Evolutionary conservation across 2,888 invertebrate species (phyloP), one percentile per base, ranked within the genome.

Genomic region (Agrilus biguttatus): DNA sequence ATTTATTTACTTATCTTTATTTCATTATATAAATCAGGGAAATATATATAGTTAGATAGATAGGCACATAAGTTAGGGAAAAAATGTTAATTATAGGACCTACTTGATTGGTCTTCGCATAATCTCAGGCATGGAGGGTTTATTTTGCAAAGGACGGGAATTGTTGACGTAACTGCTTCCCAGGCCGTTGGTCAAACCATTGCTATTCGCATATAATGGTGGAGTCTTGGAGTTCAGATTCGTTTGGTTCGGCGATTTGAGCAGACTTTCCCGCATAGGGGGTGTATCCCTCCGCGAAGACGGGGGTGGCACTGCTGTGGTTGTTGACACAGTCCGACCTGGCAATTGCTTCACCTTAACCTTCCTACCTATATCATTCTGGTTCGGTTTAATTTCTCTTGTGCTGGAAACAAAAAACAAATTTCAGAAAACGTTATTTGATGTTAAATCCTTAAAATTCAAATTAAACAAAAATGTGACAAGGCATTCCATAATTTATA

Each of bases 301-400:
- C 39, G 47, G 50, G 40, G 48, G 47, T 47, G 45, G 47, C 33
- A 45, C 41, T 38, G 48, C 43, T 46, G 43, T 43, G 40, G 50
- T 40, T 10, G 28, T 10, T 4, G 28, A 28, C 28, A 28, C 28
- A 19, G 46, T 41, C 40, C 56, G 52, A 45, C 51, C 53, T 45
- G 51, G 50, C 42, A 52, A 45, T 51, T 70, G 69, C 68, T 79
- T 86, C 63, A 83, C 75, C 67, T 89, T 89, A 53, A 89, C 84
- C 65, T 86, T 86, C 53, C 87, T 77, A 46, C 90, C 89, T 59
- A 91, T 87, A 67, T 88, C 86, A 57, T 83, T 84, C 63, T 86
- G 86, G 69, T 86, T 88, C 54, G 86, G 83, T 69, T 92, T 91
- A 63, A 93, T 92, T 66, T 89, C 92, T 65, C 90, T 82, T 59